Conservation (phyloP, 2,113 vertebrate genomes). For the Hemiprocne comata region DNA sequence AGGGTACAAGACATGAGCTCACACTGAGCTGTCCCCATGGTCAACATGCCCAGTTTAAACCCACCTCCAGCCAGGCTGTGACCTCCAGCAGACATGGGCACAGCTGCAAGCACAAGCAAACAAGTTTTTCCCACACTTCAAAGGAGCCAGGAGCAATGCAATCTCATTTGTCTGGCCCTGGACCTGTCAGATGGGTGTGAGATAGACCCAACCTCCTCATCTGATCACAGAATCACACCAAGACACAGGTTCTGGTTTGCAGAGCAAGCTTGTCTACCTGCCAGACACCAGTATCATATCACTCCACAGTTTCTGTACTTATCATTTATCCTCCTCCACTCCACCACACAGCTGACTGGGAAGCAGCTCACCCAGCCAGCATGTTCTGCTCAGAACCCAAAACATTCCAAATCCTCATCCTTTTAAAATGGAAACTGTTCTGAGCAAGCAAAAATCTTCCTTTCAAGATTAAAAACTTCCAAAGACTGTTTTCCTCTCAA, state of each 20-base stretch:
- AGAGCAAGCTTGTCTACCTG: neutral
- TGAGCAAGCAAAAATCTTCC: neutral
- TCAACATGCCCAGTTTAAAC: neutral
- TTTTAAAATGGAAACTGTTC: neutral
- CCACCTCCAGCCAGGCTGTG: neutral
- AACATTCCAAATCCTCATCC: neutral
- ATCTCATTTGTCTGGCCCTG: neutral
- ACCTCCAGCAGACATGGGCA: neutral
- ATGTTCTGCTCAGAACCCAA: neutral
- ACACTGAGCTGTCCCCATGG: accelerated
- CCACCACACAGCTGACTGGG: neutral
- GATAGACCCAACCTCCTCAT: neutral
- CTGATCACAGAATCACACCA: accelerated
- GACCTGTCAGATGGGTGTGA: neutral
- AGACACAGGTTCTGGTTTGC: neutral
- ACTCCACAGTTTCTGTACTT: neutral
- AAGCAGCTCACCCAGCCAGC: neutral
- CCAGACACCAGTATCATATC: neutral
- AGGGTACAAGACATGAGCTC: accelerated
- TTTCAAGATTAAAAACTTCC: neutral
- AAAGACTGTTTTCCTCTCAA: neutral
- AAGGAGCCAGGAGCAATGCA: neutral
- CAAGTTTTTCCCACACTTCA: neutral
- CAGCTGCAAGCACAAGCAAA: neutral
- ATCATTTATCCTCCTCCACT: neutral